Evolutionary conservation across 1,140 invertebrate genomes (phyloP), one percentile per base, ranked within the genome.

Genomic region (Rhynchophorus ferrugineus): DNA sequence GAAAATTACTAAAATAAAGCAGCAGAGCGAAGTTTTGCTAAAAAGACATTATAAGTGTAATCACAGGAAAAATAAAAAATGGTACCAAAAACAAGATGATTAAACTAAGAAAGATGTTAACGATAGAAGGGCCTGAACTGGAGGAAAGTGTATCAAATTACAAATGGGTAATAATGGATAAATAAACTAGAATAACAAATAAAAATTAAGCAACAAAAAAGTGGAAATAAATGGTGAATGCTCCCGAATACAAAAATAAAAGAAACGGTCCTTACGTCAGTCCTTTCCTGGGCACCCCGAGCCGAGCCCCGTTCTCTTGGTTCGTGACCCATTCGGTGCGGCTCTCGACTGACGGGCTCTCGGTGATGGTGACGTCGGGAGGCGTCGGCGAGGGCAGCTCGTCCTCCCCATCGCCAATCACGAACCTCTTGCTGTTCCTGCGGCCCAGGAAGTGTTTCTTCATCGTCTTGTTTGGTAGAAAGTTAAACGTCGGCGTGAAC

Each of bases 371-470:
- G 11, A 64, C 51, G 16, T 61, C 59, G 1, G 55, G 55, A 17
- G 56, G 44, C 6, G 36, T 54, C 1, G 56, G 44, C n/a, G 44
- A 49, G 5, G 51, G 43, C 16, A 49, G 16, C 19, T 63, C 66
- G 17, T 62, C 64, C 17, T 60, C 63, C 35, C 64, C 65, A 49
- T 65, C 65, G 11, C 67, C 67, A 35, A 69, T 67, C 2, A 69
- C 68, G 51, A 70, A 70, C 18, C 67, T 49, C 44, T 69, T 70
- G 35, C 64, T 67, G 41, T 67, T 69, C 6, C 65, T 49, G 19
- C 66, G 46, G 7, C 43, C 59, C 46, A 67, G 49, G 13, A 59
- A 46, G 33, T 56, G 51, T 20, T 59, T 53, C 8, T 47, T 42
- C 53, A 60, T 48, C 44, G 45, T 42, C 20, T 45, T 45, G 2